Evolutionary conservation across 2,113 vertebrate species (phyloP), one percentile per base, ranked within the genome.

Genomic region (Apus apus): DNA sequence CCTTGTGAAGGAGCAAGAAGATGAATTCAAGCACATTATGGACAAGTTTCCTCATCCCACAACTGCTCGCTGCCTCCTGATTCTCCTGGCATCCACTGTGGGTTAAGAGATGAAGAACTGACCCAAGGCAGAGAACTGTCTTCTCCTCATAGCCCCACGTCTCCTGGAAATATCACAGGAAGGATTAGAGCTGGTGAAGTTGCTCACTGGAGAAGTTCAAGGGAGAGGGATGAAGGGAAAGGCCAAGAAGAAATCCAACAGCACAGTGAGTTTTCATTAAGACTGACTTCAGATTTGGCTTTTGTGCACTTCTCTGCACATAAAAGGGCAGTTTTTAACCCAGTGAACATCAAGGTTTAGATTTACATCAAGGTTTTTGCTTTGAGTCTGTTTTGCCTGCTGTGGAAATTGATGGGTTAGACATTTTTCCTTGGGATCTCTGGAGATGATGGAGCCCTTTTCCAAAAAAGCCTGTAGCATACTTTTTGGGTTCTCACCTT

Each of bases 271-370:
- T 92, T 92, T 56, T 68, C 78, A 90, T 87, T 96, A 90, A 87
- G 83, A 56, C 84, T 77, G 91, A 62, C 87, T 94, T 87, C 87
- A 60, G 67, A 84, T 92, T 92, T 84, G 67, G 87, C 86, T 87
- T 73, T 74, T 32, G 5, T 17, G 16, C 25, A 5, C 61, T 65
- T 40, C 56, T 70, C 56, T 3, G 70, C 6, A 3, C 60, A 61
- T 29, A 81, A 73, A 68, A 82, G 94, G 66, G 50, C 56, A 65
- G 54, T 54, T 89, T 81, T 86, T 54, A 93, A 66, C 81, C 91
- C 75, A 70, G 91, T 15, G 32, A 93, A 50, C 51, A 51, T 26
- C 40, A 46, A n/a, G 83, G 87, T 85, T 89, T 60, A 93, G 56
- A 81, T 88, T 65, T 73, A 51, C 60, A 66, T 61, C 40, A 73